Evolutionary conservation across 2,888 invertebrate genomes (phyloP).

Genomic region (Molanna angustata): DNA sequence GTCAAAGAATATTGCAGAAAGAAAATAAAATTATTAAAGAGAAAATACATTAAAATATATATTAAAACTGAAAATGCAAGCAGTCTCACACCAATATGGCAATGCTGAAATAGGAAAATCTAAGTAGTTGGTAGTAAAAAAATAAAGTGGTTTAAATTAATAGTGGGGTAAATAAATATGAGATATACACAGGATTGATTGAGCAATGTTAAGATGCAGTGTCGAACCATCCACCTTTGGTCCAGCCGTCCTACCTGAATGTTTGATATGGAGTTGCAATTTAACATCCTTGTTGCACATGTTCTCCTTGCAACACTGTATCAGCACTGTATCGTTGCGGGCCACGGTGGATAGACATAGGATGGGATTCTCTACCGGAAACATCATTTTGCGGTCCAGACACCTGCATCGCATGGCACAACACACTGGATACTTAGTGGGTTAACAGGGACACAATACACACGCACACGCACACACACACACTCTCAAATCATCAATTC

Average conservation of each 20-base stretch:
- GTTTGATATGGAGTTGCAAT: slow-evolving; percentile 64
- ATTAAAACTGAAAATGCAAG: too few species aligned
- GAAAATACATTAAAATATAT: too few species aligned
- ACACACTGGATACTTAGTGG: slow-evolving; percentile 49
- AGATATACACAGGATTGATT: neutral
- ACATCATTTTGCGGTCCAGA: slow-evolving; percentile 68
- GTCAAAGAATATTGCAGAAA: too few species aligned
- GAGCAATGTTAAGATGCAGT: slow-evolving; percentile 2
- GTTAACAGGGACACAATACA: slow-evolving; percentile 56
- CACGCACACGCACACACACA: slow-evolving; percentile 42
- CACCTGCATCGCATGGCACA: slow-evolving; percentile 67
- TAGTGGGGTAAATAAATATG: neutral
- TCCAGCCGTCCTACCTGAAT: slow-evolving; percentile 58
- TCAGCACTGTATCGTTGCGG: slow-evolving; percentile 73
- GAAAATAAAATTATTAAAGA: too few species aligned
- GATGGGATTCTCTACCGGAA: slow-evolving; percentile 78
- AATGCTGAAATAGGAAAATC: too few species aligned
- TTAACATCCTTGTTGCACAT: slow-evolving; percentile 74
- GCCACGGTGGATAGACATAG: slow-evolving; percentile 75
- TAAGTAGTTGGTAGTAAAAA: slow-evolving; percentile 3
- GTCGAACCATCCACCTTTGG: slow-evolving; percentile 3
- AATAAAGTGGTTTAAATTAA: neutral
- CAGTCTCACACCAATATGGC: too few species aligned
- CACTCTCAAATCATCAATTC: slow-evolving; percentile 39
- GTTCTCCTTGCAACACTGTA: slow-evolving; percentile 77